Evolutionary conservation across 2,797 vertebrate species (phyloP), one percentile per base, ranked within the genome.

Genomic region (Bufotes viridis): DNA sequence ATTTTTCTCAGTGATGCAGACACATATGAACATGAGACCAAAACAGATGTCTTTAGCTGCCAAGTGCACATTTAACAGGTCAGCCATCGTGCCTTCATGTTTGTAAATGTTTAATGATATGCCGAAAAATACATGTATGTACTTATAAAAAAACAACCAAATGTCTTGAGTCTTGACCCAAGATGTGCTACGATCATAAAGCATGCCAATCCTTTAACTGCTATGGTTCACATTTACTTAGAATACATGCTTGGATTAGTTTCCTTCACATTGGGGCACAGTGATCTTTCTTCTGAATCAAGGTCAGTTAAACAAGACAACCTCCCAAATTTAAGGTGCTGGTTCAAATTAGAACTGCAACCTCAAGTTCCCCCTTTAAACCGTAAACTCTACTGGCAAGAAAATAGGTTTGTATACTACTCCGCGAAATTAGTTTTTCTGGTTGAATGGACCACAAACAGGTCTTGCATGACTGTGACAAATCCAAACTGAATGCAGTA

Each of bases 401-500:
- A 78, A 42, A 78, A 78, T 78, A 78, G 74, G 74, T 53, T 78
- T 24, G 22, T 55, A 55, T 55, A 78, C 74, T 78, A 15, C 22
- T 55, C 49, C 55, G 51, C 24, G 74, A 55, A 78, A 78, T 78
- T 53, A 78, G 74, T 78, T 78, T 78, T 53, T 55, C 74, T 78
- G 51, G 11, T 55, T 78, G 49, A 78, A 13, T 55, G 49, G 51
- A 55, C 51, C 74, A 53, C 74, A 78, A 78, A 55, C 74, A 55
- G 51, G 74, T 78, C 74, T 78, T 55, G 49, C 74, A 17, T 78
- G 74, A 78, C 74, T 55, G 51, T 78, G 22, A 78, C 74, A 55
- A 78, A 53, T 51, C 49, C 22, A 76, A 76, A n/a, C 42, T 76
- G 42, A 76, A 78, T 78, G 74, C n/a, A 1, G 5, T 24, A 78